Conservation (phyloP, 2,888 invertebrate species). For the Morpho helenor region DNA sequence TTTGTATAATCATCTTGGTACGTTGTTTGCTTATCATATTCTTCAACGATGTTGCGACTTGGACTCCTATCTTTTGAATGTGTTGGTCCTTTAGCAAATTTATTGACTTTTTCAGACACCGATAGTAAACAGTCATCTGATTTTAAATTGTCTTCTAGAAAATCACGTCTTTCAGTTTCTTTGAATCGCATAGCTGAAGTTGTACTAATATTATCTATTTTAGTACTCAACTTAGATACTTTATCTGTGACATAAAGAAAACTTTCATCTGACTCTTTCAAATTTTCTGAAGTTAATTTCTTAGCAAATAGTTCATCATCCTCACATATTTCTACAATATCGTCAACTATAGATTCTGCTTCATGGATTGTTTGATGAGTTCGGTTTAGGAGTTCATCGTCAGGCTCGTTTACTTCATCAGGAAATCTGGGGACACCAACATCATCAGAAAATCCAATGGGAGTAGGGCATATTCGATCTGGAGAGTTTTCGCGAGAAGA, state of each 20-base stretch:
- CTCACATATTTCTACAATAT: constrained; percentile 75
- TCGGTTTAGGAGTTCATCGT: constrained; percentile 77
- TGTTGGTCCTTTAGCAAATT: constrained; percentile 77
- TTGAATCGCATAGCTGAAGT: constrained; percentile 46
- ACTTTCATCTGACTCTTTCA: constrained; percentile 69
- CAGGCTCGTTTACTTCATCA: constrained; percentile 86
- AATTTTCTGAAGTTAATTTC: constrained; percentile 48
- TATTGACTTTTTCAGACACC: constrained; percentile 84
- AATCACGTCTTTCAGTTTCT: constrained; percentile 63
- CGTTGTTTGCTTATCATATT: constrained; percentile 76
- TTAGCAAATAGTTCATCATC: constrained; percentile 69
- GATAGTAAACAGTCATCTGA: constrained; percentile 82
- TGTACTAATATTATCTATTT: constrained; percentile 51
- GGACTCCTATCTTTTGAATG: constrained; percentile 61
- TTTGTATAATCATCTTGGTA: constrained; percentile 71
- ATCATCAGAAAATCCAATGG: constrained; percentile 79
- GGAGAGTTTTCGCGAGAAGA: constrained; percentile 88
- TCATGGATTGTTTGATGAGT: constrained; percentile 73
- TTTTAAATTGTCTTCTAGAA: constrained; percentile 68
- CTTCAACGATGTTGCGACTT: constrained; percentile 60
- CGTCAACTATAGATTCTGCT: constrained; percentile 80
- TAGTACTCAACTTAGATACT: constrained; percentile 70
- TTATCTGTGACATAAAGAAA: constrained; percentile 79
- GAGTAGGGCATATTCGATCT: constrained; percentile 84
- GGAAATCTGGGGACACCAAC: constrained; percentile 84